These are phyloP conservation scores for Leptura quadrifasciata DNA, from an alignment of 2,888 invertebrate species.

Conservation along the genomic window DNA sequence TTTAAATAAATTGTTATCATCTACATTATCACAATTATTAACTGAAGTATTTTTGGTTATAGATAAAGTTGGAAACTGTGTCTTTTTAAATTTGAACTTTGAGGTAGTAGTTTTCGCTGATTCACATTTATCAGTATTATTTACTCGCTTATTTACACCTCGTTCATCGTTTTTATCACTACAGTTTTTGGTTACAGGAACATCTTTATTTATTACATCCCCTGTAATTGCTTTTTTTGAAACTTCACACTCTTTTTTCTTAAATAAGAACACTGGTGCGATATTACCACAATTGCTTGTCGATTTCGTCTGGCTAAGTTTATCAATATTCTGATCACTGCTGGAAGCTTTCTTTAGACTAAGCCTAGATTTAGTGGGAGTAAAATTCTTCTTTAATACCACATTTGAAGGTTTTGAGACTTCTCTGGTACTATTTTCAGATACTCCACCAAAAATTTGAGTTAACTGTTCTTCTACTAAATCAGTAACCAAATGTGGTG, in stretches of 20 bases:
- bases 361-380: not conserved
- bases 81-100: conserved; percentile 1
- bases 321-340: not conserved
- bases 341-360: not conserved
- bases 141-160: not conserved
- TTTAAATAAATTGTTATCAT: not conserved
- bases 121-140: not conserved
- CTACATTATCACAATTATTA: not conserved
- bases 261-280: conserved; percentile 18
- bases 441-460: conserved; percentile 24
- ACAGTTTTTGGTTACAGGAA: not conserved
- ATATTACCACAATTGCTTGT: not conserved
- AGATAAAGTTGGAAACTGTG: not conserved
- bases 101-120: not conserved
- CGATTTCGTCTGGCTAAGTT: not conserved
- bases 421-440: not conserved
- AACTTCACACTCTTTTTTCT: not conserved
- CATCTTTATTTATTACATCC: not conserved
- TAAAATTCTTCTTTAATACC: not conserved
- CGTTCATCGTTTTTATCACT: not conserved
- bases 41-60: not conserved
- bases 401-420: not conserved
- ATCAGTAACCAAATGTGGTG: not conserved
- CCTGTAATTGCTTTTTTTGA: not conserved
- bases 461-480: conserved; percentile 23